These are phyloP conservation scores for Catharus ustulatus DNA, from an alignment of 2,797 vertebrate species.

Conservation along the genomic window DNA sequence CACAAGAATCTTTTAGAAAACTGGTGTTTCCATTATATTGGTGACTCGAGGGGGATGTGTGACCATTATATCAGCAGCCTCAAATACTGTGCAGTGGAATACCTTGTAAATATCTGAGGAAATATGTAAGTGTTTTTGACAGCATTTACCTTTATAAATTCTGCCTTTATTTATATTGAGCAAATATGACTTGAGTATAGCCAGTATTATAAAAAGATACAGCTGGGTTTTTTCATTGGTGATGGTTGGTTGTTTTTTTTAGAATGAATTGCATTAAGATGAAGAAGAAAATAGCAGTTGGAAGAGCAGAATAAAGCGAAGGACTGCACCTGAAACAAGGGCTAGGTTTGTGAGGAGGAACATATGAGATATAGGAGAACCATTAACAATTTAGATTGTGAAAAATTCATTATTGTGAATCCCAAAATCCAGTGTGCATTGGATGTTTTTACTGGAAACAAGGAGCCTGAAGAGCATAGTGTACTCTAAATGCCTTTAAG, in stretches of 20 bases:
- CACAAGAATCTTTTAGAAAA: background rate
- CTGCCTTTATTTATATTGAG: background rate
- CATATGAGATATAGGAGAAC: background rate
- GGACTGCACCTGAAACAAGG: background rate
- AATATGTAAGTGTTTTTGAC: background rate
- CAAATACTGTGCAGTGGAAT: background rate
- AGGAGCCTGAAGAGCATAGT: background rate
- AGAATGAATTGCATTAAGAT: background rate
- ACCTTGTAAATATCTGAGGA: background rate
- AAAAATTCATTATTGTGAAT: background rate
- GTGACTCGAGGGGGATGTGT: background rate
- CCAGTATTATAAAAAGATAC: background rate
- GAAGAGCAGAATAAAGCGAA: background rate
- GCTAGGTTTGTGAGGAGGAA: background rate
- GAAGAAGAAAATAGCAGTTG: background rate
- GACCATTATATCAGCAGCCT: background rate
- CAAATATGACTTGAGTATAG: background rate
- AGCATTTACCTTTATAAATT: background rate
- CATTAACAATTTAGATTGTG: background rate
- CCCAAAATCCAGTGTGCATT: background rate
- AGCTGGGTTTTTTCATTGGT: accelerated
- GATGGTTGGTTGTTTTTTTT: background rate
- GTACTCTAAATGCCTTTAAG: background rate
- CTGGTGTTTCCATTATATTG: background rate
- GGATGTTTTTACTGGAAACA: background rate